A percentile compares a stretch with the other conserved stretches of the same genome.
phyloP scores from a whole-genome alignment of 2,113 vertebrate genomes.

The Thunnus maccoyii region DNA sequence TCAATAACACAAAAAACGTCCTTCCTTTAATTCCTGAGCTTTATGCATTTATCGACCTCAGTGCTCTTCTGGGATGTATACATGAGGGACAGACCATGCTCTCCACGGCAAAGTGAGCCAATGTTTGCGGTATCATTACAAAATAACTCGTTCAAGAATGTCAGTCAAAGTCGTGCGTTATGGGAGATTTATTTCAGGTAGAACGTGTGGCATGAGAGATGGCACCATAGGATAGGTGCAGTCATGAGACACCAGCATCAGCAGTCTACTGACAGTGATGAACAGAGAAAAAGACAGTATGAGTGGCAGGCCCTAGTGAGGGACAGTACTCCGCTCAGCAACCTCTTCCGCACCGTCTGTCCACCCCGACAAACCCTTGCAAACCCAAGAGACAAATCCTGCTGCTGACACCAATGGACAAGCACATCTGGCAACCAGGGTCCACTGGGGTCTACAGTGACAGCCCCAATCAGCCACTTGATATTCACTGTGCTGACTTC shows the following conservation, averaged over 20 bases:
- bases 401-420: conserved; percentile 70
- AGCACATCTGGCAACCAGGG: conserved; percentile 71
- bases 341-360: conserved; percentile 70
- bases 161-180: conserved; percentile 47
- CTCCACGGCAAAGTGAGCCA: conserved; percentile 27
- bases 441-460: conserved; percentile 64
- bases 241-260: conserved; percentile 69
- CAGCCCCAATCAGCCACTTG: conserved; percentile 75
- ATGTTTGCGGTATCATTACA: conserved; percentile 45
- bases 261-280: conserved; percentile 79
- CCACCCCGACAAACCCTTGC: conserved; percentile 59
- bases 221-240: conserved; percentile 52
- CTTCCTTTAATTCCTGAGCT: conserved; percentile 68
- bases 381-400: conserved; percentile 67
- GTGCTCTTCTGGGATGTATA: conserved; percentile 35
- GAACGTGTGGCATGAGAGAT: conserved; percentile 62
- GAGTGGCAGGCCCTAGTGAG: conserved; percentile 79
- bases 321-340: conserved; percentile 53
- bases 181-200: conserved; percentile 55
- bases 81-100: conserved; percentile 16
- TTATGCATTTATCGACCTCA: conserved; percentile 63
- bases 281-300: conserved; percentile 76
- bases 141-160: conserved; percentile 53
- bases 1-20: conserved; percentile 64
- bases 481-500: conserved; percentile 70